These are phyloP conservation scores for Capra hircus DNA, from an alignment of 2,113 vertebrate genomes.

Conservation along the genomic window DNA sequence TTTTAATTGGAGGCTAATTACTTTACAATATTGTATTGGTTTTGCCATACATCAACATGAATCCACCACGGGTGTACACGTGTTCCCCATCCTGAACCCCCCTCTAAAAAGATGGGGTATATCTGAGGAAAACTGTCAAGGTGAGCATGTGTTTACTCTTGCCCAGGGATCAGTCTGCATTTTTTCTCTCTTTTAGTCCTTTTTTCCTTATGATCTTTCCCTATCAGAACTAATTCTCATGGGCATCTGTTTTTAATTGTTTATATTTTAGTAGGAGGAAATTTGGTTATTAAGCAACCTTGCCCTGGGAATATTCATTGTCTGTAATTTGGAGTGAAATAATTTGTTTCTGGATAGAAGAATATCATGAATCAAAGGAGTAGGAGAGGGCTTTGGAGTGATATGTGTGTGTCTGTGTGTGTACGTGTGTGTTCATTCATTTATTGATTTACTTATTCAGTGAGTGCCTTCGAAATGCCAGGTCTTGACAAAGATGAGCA, in stretches of 20 bases:
- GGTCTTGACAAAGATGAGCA: background rate
- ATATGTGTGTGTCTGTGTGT: too few relatives aligned
- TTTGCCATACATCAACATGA: too few relatives aligned
- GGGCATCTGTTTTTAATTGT: background rate
- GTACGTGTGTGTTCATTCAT: background rate
- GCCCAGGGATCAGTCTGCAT: background rate
- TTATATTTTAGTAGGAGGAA: conserved; percentile 11
- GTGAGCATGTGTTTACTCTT: background rate
- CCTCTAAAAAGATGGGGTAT: background rate
- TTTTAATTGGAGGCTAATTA: too few relatives aligned
- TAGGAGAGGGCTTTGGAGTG: background rate
- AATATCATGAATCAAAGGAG: background rate
- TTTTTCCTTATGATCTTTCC: background rate
- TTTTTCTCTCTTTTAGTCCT: background rate
- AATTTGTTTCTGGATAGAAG: background rate
- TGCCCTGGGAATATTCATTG: background rate
- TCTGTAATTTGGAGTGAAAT: background rate
- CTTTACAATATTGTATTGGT: too few relatives aligned
- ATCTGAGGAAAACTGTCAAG: background rate
- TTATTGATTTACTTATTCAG: background rate
- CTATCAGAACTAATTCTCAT: background rate
- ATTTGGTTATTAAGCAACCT: background rate
- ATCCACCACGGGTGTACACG: too few relatives aligned
- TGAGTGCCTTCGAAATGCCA: background rate
- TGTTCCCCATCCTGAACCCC: too few relatives aligned